These are phyloP conservation scores for Threskiornis aethiopicus DNA, from an alignment of 2,797 vertebrate species.

Conservation along the genomic window DNA sequence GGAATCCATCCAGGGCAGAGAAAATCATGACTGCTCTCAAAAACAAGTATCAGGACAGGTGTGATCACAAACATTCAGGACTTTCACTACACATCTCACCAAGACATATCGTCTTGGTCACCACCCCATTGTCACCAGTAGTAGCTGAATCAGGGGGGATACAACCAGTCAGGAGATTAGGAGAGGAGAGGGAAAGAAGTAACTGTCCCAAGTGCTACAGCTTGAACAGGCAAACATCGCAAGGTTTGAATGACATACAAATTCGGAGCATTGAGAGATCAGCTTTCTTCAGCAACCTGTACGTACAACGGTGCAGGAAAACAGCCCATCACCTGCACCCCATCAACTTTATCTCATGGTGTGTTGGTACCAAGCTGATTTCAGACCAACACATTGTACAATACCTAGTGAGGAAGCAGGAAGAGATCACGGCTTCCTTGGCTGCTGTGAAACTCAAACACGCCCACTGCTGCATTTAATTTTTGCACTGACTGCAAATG, in stretches of 20 bases:
- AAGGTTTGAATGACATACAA: background rate
- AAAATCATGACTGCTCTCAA: background rate
- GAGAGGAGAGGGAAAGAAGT: background rate
- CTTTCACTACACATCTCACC: background rate
- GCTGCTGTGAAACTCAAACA: constrained; percentile 10
- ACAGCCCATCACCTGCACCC: background rate
- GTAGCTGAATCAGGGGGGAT: background rate
- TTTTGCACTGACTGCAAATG: background rate
- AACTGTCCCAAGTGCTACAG: background rate
- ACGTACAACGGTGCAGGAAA: background rate
- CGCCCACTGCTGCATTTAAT: constrained; percentile 8
- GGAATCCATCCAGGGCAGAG: background rate
- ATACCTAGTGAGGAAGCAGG: background rate
- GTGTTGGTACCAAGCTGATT: background rate
- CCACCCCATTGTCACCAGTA: background rate
- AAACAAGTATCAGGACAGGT: background rate
- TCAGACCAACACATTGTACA: background rate
- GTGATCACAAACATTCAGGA: background rate
- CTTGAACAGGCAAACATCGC: background rate
- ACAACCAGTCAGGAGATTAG: background rate
- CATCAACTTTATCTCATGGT: background rate
- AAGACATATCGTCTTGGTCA: background rate
- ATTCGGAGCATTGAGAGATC: background rate
- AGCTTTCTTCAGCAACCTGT: background rate
- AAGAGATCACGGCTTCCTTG: constrained; percentile 6